These are phyloP conservation scores for Apaloderma vittatum DNA, from an alignment of 2,113 vertebrate genomes.

Conservation along the genomic window DNA sequence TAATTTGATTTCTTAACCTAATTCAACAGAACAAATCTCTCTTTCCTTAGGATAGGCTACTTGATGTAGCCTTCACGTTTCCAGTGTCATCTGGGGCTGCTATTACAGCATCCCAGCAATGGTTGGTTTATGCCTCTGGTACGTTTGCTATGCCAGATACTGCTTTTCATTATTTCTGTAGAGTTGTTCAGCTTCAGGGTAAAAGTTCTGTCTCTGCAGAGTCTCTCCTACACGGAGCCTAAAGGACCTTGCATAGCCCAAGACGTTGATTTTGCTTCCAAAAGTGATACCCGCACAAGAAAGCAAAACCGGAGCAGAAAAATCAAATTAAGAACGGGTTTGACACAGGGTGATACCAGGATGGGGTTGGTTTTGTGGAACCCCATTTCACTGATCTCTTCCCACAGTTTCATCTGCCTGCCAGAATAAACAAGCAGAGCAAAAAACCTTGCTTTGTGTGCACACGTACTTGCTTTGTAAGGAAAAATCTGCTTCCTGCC, in stretches of 20 bases:
- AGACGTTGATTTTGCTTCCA: not conserved
- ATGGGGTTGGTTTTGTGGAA: not conserved
- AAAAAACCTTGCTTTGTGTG: not conserved
- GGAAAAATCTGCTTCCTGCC: conserved; percentile 30
- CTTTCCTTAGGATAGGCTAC: not conserved
- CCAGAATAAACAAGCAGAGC: not conserved
- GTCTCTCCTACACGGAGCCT: not conserved
- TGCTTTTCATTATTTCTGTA: not conserved
- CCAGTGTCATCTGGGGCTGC: not conserved
- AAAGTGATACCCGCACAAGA: not conserved
- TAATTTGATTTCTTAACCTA: not conserved
- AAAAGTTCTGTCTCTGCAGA: not conserved
- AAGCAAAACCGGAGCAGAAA: not conserved
- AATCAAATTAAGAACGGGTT: not conserved
- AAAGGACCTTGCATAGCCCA: not conserved
- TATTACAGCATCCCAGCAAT: not conserved
- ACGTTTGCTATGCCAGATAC: rapidly evolving
- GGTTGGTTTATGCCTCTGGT: not conserved
- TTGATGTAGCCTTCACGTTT: not conserved
- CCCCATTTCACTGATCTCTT: not conserved
- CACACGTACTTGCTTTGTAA: not conserved
- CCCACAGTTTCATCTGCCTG: conserved; percentile 8
- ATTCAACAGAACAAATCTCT: not conserved
- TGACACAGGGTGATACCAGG: not conserved
- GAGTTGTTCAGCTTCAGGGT: not conserved